Percentiles rank a stretch among this genome's conserved stretches.
phyloP scores from a whole-genome alignment of 2,888 invertebrate genomes.

The Chymomyza procnemis region DNA sequence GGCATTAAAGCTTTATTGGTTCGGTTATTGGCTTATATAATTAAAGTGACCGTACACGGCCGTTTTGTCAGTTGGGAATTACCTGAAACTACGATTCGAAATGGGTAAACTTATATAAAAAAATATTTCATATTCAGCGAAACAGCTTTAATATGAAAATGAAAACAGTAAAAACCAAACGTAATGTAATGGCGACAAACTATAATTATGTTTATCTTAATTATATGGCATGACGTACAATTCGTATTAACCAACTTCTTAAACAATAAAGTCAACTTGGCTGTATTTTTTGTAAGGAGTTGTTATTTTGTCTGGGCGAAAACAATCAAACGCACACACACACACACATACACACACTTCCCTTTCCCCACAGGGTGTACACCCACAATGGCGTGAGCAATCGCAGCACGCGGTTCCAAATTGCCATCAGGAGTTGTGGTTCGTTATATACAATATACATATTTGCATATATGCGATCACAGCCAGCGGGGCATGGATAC shows the following conservation, averaged over 20 bases:
- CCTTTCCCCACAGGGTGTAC: too few species aligned
- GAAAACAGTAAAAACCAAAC: constrained; percentile 27
- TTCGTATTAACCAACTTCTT: constrained; percentile 66
- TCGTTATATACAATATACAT: constrained; percentile 28
- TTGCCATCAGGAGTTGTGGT: constrained; percentile 46
- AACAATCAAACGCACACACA: constrained; percentile 2
- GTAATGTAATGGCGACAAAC: constrained; percentile 49
- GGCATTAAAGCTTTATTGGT: not conserved
- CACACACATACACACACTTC: constrained; percentile 7
- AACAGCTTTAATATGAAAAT: not conserved
- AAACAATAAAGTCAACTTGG: constrained; percentile 47
- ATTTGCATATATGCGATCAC: constrained; percentile 60
- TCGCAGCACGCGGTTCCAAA: constrained; percentile 49
- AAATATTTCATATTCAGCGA: too few species aligned
- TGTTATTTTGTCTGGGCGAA: constrained; percentile 48
- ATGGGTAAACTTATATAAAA: too few species aligned
- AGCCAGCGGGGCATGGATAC: constrained; percentile 11
- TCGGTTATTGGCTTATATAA: not conserved
- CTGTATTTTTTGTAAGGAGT: constrained; percentile 49
- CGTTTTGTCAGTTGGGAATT: too few species aligned
- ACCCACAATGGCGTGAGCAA: constrained; percentile 42
- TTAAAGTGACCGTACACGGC: not conserved
- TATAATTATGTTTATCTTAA: constrained; percentile 73
- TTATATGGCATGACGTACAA: constrained; percentile 70
- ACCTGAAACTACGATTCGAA: too few species aligned